Conservation (phyloP, 2,797 vertebrate genomes). For the Arvicola amphibius region DNA sequence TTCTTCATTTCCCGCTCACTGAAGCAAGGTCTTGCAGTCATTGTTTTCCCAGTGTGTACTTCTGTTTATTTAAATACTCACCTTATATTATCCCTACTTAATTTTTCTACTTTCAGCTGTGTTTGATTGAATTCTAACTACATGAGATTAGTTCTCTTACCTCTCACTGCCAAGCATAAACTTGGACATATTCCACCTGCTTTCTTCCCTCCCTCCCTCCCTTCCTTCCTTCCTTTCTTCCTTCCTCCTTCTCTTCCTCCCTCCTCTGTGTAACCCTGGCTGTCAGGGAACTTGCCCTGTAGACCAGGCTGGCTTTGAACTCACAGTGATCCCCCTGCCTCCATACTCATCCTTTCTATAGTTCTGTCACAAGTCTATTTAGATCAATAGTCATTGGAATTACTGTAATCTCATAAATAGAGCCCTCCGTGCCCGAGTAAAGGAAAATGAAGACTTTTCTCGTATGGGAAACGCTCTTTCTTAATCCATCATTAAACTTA, state of each 20-base stretch:
- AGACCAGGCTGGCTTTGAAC: neutral
- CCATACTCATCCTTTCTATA: neutral
- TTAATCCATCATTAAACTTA: neutral
- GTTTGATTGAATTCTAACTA: slow-evolving; percentile 10
- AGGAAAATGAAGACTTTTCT: slow-evolving; percentile 24
- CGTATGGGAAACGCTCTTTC: slow-evolving; percentile 2
- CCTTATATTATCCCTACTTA: neutral
- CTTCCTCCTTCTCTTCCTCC: rapidly evolving
- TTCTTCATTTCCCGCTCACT: neutral
- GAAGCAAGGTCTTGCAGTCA: neutral
- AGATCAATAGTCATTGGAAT: slow-evolving; percentile 33
- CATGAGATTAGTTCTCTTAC: neutral
- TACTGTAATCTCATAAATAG: neutral
- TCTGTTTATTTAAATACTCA: slow-evolving; percentile 40
- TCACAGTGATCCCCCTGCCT: neutral
- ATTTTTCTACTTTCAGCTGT: slow-evolving; percentile 1
- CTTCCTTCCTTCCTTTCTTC: too few species aligned
- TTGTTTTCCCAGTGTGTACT: neutral
- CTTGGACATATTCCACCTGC: neutral
- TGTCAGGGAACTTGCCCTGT: neutral
- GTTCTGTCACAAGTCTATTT: slow-evolving; percentile 43
- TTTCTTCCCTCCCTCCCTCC: rapidly evolving
- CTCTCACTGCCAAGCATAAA: neutral
- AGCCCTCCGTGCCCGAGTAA: neutral
- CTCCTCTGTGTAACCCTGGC: neutral